Evolutionary conservation across 2,888 invertebrate genomes (phyloP), one percentile per base, ranked within the genome.

Genomic region (Brachynemurus nebulosus): DNA sequence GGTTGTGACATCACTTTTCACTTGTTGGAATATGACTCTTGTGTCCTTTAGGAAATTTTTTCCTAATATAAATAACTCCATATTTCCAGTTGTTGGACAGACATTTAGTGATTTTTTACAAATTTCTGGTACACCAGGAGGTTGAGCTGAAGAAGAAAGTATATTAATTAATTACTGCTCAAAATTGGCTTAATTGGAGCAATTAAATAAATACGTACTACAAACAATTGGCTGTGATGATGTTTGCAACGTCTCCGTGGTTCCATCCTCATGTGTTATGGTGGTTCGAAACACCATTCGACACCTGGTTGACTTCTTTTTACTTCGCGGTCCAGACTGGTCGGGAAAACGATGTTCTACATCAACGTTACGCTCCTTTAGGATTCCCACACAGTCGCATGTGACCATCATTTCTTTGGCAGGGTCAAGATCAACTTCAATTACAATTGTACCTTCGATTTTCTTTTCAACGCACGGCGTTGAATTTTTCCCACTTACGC

Each of bases 301-400:
- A 59, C 95, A 95, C 45, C 88, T 74, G 1, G 93, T 93, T 1
- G 91, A 91, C 68, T 93, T 93, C 70, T 95, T 95, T 68, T 90
- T 89, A 60, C 83, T 86, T 48, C 86, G 73, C 38, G 81, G 60
- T 1, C 80, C 78, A 43, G 85, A 70, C 52, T 86, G 74, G 55
- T 89, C 86, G 0, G 89, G 89, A 64, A 91, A 86, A 48, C 93
- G 68, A 61, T 86, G 85, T 60, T 89, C 88, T 17, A 96, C 95
- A 64, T 96, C 95, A 18, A 95, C 93, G 66, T 95, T 95, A 52
- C 95, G 76, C 62, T 92, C 91, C 72, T 88, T 96, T 51, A 96
- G 70, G 55, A 96, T 96, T 11, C 96, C 96, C 46, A 97, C 93
- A 68, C 96, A 96, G 70, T 97, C 96, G 62, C 96, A 90, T 51